Evolutionary conservation across 2,888 invertebrate species (phyloP).

Genomic region (Lobophora halterata): DNA sequence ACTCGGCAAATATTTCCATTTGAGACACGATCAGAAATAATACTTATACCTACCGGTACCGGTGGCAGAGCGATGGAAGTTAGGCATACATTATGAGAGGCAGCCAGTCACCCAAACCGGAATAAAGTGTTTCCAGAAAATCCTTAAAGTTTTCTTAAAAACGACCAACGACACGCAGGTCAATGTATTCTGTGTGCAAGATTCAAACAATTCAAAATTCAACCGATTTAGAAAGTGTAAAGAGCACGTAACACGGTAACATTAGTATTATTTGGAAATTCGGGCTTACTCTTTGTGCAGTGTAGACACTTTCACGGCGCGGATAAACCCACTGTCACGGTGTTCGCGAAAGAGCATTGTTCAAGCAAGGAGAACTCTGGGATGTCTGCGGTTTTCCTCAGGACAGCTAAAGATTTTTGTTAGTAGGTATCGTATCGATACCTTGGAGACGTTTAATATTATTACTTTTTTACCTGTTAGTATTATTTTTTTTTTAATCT

Average conservation of each 20-base stretch:
- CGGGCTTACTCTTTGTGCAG: conserved; percentile 50
- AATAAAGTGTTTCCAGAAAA: conserved; percentile 23
- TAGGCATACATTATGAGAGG: conserved; percentile 13
- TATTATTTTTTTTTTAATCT: conserved; percentile 4
- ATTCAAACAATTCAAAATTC: conserved; percentile 13
- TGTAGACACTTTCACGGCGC: conserved; percentile 20
- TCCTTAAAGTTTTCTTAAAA: conserved; percentile 16
- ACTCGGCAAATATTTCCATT: conserved; percentile 17
- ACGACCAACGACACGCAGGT: conserved; percentile 2
- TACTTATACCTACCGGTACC: conserved; percentile 10
- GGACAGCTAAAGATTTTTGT: conserved; percentile 10
- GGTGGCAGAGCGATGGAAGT: conserved; percentile 8
- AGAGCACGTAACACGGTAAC: conserved; percentile 42
- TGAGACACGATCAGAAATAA: conserved; percentile 17
- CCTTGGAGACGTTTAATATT: conserved; percentile 2
- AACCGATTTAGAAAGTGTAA: conserved; percentile 47
- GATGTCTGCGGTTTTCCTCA: conserved; percentile 40
- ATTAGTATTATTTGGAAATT: conserved; percentile 54
- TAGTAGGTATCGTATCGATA: neutral
- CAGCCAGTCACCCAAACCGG: conserved; percentile 22
- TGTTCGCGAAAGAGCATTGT: conserved; percentile 33
- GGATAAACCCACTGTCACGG: conserved; percentile 32
- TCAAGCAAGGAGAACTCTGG: conserved; percentile 12
- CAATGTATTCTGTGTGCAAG: conserved; percentile 7
- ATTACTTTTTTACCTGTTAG: neutral